Evolutionary conservation across 2,888 invertebrate genomes (phyloP).

Genomic region (Itoplectis maculator): DNA sequence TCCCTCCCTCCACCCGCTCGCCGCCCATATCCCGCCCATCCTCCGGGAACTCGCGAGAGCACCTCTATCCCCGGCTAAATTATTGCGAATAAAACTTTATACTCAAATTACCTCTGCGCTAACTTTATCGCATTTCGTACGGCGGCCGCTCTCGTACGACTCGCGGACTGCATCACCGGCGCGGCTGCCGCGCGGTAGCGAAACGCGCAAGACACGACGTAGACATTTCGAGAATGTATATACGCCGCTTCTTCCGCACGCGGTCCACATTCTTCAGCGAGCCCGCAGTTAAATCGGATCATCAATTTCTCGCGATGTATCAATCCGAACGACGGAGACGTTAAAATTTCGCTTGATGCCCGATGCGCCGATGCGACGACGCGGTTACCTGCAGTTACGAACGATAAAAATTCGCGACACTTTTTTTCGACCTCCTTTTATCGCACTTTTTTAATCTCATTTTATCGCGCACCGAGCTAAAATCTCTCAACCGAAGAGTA

Average conservation of each 20-base stretch:
- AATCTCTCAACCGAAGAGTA: not conserved
- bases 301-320: conserved; percentile 57
- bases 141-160: conserved; percentile 49
- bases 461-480: too few species aligned
- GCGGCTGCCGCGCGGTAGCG: conserved; percentile 38
- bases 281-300: conserved; percentile 50
- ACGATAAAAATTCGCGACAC: not conserved
- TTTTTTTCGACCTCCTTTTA: not conserved
- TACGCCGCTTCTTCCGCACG: conserved; percentile 2
- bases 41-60: conserved; percentile 37
- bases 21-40: conserved; percentile 28
- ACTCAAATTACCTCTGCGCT: conserved; percentile 83
- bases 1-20: not conserved
- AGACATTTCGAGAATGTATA: conserved; percentile 12
- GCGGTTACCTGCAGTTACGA: too few species aligned
- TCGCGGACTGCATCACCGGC: conserved; percentile 7
- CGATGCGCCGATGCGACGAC: too few species aligned
- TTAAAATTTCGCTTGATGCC: conserved; percentile 18
- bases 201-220: conserved; percentile 23
- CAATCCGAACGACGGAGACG: conserved; percentile 36
- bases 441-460: too few species aligned
- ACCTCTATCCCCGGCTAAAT: conserved; percentile 72
- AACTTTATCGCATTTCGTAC: conserved; percentile 83
- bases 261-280: conserved; percentile 39
- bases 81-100: conserved; percentile 85